Evolutionary conservation across 2,888 invertebrate genomes (phyloP), one percentile per base, ranked within the genome.

Genomic region (Dryobota labecula): DNA sequence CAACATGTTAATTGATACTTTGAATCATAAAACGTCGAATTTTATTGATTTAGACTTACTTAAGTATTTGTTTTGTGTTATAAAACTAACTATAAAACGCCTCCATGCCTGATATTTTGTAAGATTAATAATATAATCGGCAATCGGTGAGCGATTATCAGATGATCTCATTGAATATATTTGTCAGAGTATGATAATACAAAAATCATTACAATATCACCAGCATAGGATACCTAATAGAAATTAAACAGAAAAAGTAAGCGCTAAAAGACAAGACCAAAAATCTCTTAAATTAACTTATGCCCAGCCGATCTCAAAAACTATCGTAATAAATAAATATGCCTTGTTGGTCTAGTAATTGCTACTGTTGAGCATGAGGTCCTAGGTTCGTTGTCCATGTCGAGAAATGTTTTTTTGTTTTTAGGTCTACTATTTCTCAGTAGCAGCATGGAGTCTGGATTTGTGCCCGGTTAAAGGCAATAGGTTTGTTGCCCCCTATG

Each of bases 31-130:
- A 73, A 68, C 36, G 27, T 41, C 27, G 2, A 9, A 13, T 58
- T 67, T 73, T 67, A 73, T 73, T 77, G 58, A 53, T 62, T 27
- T 45, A 27, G 30, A 38, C 30, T 33, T 20, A 36, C 15, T 3
- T 24, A 62, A 65, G 11, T 73, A 49, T 68, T 73, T 73, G 51
- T 56, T 67, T 68, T 47, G 54, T 18, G 41, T 63, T 62, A 58
- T 62, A 63, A 78, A 78, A 60, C 15, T 27, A 30, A 64, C 53
- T 18, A 73, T 73, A 73, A 66, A 76, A 73, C 67, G 57, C 67
- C 67, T 63, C 24, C 67, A 45, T 60, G 36, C 15, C 24, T 53
- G 18, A 64, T 60, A 67, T 67, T 60, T 49, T 67, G 47, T 45
- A 47, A 53, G 9, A 51, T 47, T 47, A 49, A 24, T 30, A 43